Conservation (phyloP, 1,140 invertebrate species). For the Campoletis sonorensis region DNA sequence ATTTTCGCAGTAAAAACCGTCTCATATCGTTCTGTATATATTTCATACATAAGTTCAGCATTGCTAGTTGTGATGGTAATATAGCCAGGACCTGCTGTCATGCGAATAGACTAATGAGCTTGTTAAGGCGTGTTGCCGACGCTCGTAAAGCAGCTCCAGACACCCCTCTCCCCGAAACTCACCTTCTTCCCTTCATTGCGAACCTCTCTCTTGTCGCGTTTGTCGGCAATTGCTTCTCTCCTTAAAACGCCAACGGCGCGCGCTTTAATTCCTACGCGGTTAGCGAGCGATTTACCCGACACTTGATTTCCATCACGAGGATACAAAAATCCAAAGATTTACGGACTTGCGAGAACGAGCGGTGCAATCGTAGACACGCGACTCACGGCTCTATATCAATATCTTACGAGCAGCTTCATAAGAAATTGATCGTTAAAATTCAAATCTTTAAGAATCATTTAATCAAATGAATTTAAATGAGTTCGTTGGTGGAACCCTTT, state of each 20-base stretch:
- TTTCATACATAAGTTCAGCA: neutral
- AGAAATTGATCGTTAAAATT: neutral
- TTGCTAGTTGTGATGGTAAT: neutral
- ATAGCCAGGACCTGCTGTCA: conserved; percentile 56
- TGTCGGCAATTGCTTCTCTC: conserved; percentile 39
- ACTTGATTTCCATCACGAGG: conserved; percentile 7
- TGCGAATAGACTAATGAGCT: conserved; percentile 70
- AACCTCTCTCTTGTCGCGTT: conserved; percentile 46
- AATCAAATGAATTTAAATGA: too few relatives aligned
- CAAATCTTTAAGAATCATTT: neutral
- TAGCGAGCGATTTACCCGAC: conserved; percentile 19
- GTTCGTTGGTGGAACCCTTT: too few relatives aligned
- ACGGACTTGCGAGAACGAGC: neutral
- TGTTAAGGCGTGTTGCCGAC: conserved; percentile 66
- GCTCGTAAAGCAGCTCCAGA: conserved; percentile 42
- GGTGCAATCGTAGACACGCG: neutral
- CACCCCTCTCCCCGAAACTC: conserved; percentile 7
- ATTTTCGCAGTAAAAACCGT: conserved; percentile 53
- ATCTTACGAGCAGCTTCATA: neutral
- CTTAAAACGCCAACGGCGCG: conserved; percentile 16
- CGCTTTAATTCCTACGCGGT: conserved; percentile 23
- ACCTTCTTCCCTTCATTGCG: neutral
- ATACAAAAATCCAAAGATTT: conserved; percentile 32
- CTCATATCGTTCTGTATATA: conserved; percentile 38
- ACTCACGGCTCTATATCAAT: neutral